phyloP scores from a whole-genome alignment of 2,113 vertebrate species.

The Pipa parva region DNA sequence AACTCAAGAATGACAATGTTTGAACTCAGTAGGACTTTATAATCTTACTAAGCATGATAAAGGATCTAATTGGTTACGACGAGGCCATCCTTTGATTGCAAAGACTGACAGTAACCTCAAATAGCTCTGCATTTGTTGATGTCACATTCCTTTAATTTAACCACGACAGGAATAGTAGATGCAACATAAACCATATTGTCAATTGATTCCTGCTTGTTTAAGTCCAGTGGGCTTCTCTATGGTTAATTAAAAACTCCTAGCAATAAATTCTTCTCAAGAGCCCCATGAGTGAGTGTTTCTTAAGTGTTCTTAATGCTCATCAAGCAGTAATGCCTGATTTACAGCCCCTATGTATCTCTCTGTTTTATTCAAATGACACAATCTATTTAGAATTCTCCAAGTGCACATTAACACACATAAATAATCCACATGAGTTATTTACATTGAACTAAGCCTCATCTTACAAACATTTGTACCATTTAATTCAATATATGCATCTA shows the following conservation, averaged over 20 bases:
- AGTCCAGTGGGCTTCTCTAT: slow-evolving; percentile 55
- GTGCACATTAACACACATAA: slow-evolving; percentile 53
- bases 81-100: slow-evolving; percentile 65
- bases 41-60: slow-evolving; percentile 61
- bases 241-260: slow-evolving; percentile 55
- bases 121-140: slow-evolving; percentile 57
- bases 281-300: slow-evolving; percentile 54
- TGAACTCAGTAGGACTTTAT: slow-evolving; percentile 59
- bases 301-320: slow-evolving; percentile 56
- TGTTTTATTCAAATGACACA: slow-evolving; percentile 49
- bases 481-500: slow-evolving; percentile 53
- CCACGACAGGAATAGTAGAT: slow-evolving; percentile 64
- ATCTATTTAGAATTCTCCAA: slow-evolving; percentile 56
- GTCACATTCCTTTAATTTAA: slow-evolving; percentile 75
- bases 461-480: slow-evolving; percentile 47
- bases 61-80: slow-evolving; percentile 70
- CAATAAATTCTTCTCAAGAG: slow-evolving; percentile 71
- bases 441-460: slow-evolving; percentile 55
- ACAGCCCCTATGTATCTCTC: slow-evolving; percentile 43
- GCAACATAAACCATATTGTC: slow-evolving; percentile 60
- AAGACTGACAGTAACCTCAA: slow-evolving; percentile 74
- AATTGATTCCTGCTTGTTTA: slow-evolving; percentile 55
- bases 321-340: slow-evolving; percentile 72
- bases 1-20: slow-evolving; percentile 45
- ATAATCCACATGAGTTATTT: slow-evolving; percentile 52